phyloP scores from a whole-genome alignment of 2,888 invertebrate species.

The Nomada fucata region DNA sequence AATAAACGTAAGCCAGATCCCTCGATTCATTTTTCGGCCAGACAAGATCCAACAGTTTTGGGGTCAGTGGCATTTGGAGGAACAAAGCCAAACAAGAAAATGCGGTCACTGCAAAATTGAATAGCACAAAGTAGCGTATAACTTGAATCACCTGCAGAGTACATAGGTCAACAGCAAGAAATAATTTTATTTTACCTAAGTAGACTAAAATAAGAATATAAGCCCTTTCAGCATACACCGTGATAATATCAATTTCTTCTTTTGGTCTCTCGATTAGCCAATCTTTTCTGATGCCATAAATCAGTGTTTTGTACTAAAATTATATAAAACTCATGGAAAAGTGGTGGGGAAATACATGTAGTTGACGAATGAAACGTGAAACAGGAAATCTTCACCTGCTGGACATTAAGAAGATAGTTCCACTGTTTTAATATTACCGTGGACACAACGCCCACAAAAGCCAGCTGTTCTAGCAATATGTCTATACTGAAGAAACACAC shows the following conservation, averaged over 20 bases:
- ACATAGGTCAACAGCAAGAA: accelerated
- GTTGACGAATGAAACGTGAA: background rate
- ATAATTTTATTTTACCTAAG: background rate
- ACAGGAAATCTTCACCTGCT: constrained; percentile 4
- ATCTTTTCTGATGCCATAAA: background rate
- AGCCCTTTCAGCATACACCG: background rate
- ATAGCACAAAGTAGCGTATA: too few relatives aligned
- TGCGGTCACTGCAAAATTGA: background rate
- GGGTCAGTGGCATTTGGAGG: background rate
- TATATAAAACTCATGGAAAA: background rate
- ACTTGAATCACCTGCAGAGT: too few relatives aligned
- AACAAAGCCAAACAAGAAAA: background rate
- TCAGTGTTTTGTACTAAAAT: constrained; percentile 3
- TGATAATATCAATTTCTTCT: constrained; percentile 1
- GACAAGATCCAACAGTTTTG: constrained; percentile 9
- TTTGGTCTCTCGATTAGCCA: background rate
- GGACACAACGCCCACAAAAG: accelerated
- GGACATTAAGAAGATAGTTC: background rate
- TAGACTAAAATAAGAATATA: background rate
- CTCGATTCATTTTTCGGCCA: constrained; percentile 19
- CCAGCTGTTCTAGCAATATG: background rate
- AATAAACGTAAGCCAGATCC: background rate
- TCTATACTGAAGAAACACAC: background rate
- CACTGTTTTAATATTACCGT: background rate
- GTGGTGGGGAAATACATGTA: background rate